Evolutionary conservation across 2,888 invertebrate genomes (phyloP).

Genomic region (Andrena trimmerana): DNA sequence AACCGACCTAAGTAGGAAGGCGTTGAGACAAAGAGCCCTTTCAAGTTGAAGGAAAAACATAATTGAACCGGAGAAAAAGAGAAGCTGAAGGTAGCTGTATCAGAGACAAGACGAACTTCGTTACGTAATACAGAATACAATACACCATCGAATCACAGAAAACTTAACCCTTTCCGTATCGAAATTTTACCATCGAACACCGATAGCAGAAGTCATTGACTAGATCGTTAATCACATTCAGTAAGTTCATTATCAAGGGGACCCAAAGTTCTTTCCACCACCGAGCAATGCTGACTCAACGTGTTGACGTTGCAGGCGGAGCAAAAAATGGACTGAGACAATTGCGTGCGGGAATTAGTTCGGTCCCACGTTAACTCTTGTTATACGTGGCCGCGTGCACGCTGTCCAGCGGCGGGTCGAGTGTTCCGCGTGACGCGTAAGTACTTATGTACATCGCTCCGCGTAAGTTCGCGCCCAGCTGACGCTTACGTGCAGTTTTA

Average conservation of each 20-base stretch:
- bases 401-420: neutral
- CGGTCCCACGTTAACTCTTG: neutral
- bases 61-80: too few species aligned
- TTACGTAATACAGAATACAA: too few species aligned
- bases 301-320: neutral
- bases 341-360: neutral
- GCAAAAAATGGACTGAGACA: neutral
- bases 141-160: too few species aligned
- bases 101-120: too few species aligned
- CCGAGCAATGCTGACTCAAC: neutral
- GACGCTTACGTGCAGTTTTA: conserved; percentile 19
- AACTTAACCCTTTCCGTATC: too few species aligned
- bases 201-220: too few species aligned
- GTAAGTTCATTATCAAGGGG: neutral
- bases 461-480: conserved; percentile 33
- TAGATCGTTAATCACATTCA: too few species aligned
- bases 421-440: conserved; percentile 39
- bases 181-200: too few species aligned
- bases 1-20: neutral
- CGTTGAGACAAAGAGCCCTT: neutral
- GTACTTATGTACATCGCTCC: conserved; percentile 7
- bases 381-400: conserved; percentile 12
- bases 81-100: too few species aligned
- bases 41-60: too few species aligned
- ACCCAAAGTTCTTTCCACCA: neutral